phyloP scores from a whole-genome alignment of 1,140 invertebrate genomes.

The Hylyphantes graminicola region DNA sequence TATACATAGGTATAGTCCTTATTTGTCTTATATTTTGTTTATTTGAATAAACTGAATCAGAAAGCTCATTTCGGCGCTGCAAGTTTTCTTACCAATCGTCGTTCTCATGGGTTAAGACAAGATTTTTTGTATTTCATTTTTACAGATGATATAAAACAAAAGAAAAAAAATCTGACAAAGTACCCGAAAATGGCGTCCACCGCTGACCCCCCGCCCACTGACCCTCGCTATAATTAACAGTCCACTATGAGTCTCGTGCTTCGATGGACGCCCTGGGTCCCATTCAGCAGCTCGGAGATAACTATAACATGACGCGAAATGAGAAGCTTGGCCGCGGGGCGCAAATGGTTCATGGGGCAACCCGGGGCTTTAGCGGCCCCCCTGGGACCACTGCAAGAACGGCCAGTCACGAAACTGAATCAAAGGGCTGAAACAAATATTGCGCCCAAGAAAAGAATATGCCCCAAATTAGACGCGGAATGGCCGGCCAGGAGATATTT shows the following conservation, averaged over 20 bases:
- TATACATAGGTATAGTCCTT: no score
- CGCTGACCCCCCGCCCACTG: conserved; percentile 11
- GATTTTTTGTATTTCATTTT: no score
- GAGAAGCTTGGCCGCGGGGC: conserved; percentile 54
- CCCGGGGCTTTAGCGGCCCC: conserved; percentile 49
- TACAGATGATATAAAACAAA: no score
- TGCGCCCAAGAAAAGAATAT: conserved; percentile 42
- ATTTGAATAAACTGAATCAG: no score
- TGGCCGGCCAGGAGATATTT: background rate
- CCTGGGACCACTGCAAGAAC: conserved; percentile 55
- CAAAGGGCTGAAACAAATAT: conserved; percentile 61
- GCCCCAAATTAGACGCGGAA: background rate
- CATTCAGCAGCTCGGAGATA: conserved; percentile 54
- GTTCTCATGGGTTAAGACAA: no score
- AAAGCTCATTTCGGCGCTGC: no score
- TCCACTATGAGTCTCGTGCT: conserved; percentile 51
- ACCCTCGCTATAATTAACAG: conserved; percentile 59
- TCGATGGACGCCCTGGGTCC: conserved; percentile 59
- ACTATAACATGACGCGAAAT: conserved; percentile 61
- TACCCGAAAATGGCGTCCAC: conserved; percentile 44
- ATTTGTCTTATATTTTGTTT: no score
- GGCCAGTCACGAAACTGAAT: conserved; percentile 58
- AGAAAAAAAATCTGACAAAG: background rate
- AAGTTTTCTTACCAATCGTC: no score
- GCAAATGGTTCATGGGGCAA: conserved; percentile 60